Base-by-base conservation (phyloP, 2,797 vertebrate genomes). In the Phyllotis vaccarum region DNA sequence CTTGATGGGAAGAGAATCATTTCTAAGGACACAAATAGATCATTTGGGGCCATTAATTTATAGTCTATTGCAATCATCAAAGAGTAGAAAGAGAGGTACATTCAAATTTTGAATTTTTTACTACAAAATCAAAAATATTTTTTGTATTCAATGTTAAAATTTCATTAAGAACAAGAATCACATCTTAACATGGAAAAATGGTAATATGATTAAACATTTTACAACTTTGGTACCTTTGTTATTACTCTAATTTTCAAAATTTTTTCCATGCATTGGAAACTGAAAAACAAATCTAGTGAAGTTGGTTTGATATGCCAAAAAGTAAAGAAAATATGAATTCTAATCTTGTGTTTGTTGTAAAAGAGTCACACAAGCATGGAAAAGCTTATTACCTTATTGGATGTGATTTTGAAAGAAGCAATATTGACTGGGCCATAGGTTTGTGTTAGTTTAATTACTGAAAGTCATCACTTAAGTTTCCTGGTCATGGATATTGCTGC, bases 301-400 rank as follows among this genome's bases (percentile, higher is more conserved):
- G 76, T 81, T 64, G 40, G 11, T 56, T 46, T 74, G 82, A 46
- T 54, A 1, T 37, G 52, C 17, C 66, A 10, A 91, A 88, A 74
- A 37, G 43, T 56, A 46, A 60, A 68, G 46, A 78, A 10, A 62
- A 86, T 58, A 75, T 81, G 52, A 88, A 24, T 82, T 92, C 43
- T 70, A 78, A 89, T 60, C 58, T 83, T 83, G 70, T 34, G 24
- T 70, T 85, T 95, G 34, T 70, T 46, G 60, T 22, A 85, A 82
- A 68, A 40, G 40, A 37, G 27, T 7, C 62, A 92, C 58, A 60
- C 16, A 62, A 70, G 8, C 3, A 60, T 95, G 31, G 37, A 16
- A 31, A 92, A 76, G 49, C 92, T n/a, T 54, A 76, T 85, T 40
- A 31, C 11, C 4, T 37, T 34, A 11, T 40, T 86, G 9, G 14